Base-by-base conservation (phyloP, 2,113 vertebrate genomes). In the Paratilapia polleni region DNA sequence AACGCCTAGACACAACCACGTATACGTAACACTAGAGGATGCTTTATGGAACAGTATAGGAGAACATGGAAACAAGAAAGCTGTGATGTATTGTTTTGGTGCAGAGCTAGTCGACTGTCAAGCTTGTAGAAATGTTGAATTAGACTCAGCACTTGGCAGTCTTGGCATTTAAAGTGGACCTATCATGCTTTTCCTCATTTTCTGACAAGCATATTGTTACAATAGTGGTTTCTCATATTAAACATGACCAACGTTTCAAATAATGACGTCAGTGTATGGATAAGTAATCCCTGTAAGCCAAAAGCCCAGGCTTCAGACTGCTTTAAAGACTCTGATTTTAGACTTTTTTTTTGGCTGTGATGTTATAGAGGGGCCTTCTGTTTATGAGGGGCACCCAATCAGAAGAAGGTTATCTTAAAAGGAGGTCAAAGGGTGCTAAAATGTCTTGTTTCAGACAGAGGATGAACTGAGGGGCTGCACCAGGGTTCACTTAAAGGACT, bases 381-480 rank as follows among this genome's bases (percentile, higher is more conserved):
- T 73, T 73, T 73, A 28, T 15, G 20, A 73, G 26, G 66, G 0
- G 26, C 28, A 73, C 24, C 68, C 47, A 73, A 34, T 73, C 17
- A 73, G 26, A 52, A 73, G 47, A 14, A 54, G 12, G 26, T 1
- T 20, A 31, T 20, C 17, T 52, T 54, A 31, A 73, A 52, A 20
- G 26, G 2, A 73, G 13, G 43, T 2, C 24, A 70, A 20, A 70
- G 12, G 24, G 49, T 2, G 1, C 10, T 70, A 28, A 52, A 70
- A 31, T 43, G 49, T 17, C 66, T 13, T 1, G 6, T 17, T 70
- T 52, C 26, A 70, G 24, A 70, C 0, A 0, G 24, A 47, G 13
- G 17, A 52, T 20, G 0, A 5, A 70, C 12, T 13, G 24, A 52
- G 43, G 24, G 0, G 9, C 66, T 52, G 66, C 43, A 52, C 10